Evolutionary conservation across 2,113 vertebrate species (phyloP), one percentile per base, ranked within the genome.

Genomic region (Hippocampus comes): DNA sequence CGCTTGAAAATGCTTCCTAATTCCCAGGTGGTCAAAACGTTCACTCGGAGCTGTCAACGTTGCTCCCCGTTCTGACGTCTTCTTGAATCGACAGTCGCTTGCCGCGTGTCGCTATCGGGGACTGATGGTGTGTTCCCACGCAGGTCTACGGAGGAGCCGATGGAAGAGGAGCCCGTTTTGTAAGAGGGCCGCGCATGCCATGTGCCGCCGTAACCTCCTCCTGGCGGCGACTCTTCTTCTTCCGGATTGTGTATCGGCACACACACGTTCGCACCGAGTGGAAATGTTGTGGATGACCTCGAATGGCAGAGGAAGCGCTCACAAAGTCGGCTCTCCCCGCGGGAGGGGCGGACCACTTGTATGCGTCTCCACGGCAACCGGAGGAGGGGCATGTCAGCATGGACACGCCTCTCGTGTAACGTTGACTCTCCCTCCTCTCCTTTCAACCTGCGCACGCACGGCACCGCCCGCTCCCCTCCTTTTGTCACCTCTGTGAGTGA

Each of bases 131-230:
- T 66, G 56, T 20, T 23, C 12, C 10, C 18, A 49, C 18, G 8
- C 85, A 90, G 89, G 83, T 88, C 84, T 10, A 78, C 82, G 17
- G 89, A 89, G 73, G 89, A 90, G 78, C 89, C 89, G 2, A 90
- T 90, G 89, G 89, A 90, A 67, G 88, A 89, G 63, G 89, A 90
- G 82, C 88, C 86, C 4, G 76, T 87, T 0, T 77, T 89, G 67
- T 90, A 90, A 79, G 79, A 81, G 93, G 93, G 74, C 80, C n/a
- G 82, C 80, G 77, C 55, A 71, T 65, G 79, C 75, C 78, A 83
- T 6, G 34, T 38, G 34, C 34, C 34, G 34, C 70, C 9, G 65
- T 84, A 80, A 85, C 85, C 76, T 82, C 74, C 84, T 86, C 72
- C 57, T 63, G 82, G 84, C 87, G 83, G 84, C 77, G 82, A 73